phyloP scores from a whole-genome alignment of 30 jellyfish, hydroid and myxozoan species.

The Chrysaora quinquecirrha region DNA sequence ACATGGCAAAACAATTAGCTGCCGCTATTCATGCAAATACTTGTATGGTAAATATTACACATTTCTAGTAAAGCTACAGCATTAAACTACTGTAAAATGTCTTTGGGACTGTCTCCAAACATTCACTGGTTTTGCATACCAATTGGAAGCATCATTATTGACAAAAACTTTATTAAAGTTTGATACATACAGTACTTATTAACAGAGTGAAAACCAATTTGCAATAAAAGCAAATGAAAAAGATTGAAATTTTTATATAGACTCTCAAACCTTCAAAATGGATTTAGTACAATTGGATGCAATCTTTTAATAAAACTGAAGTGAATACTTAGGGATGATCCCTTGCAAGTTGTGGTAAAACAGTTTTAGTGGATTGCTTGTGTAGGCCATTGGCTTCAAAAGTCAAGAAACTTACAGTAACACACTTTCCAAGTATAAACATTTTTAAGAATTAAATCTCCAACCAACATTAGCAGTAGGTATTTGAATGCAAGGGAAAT shows the following conservation, averaged over 20 bases:
- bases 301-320: background rate
- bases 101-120: constrained; percentile 5
- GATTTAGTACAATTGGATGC: background rate
- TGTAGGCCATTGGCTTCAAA: constrained; percentile 1
- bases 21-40: constrained; percentile 4
- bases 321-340: constrained; percentile 2
- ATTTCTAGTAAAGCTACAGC: background rate
- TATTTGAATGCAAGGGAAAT: background rate
- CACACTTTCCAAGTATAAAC: constrained; percentile 1
- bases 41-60: background rate
- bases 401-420: background rate
- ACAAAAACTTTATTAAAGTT: background rate
- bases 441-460: background rate
- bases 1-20: background rate
- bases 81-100: background rate
- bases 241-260: background rate
- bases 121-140: background rate
- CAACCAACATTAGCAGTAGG: constrained; percentile 4
- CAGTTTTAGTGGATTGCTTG: constrained; percentile 2
- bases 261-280: background rate
- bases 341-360: constrained; percentile 2
- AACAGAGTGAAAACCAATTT: background rate
- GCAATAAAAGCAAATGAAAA: too few relatives aligned
- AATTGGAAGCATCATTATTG: background rate
- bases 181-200: background rate